A percentile compares a stretch with the other conserved stretches of the same genome.
Conservation (phyloP, 2,888 invertebrate genomes). For the Tenthredo mesomela region DNA sequence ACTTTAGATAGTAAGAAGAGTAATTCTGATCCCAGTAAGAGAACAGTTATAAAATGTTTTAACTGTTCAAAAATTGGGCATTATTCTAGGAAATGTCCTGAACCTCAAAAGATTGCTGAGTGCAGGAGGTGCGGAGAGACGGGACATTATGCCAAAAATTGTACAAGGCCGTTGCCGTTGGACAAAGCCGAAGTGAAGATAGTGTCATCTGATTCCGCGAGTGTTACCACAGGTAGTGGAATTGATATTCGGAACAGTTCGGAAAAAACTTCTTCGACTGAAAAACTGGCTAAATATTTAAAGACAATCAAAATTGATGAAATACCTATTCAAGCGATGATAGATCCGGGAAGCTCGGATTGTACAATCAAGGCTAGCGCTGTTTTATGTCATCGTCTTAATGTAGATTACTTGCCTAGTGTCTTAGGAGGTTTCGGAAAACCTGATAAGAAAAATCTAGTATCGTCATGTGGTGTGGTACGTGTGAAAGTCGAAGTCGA, state of each 20-base stretch:
- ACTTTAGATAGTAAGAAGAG: background rate
- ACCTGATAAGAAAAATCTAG: background rate
- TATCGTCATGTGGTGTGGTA: constrained; percentile 4
- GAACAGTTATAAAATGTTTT: background rate
- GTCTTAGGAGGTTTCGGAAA: constrained; percentile 18
- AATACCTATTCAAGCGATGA: constrained; percentile 48
- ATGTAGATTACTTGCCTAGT: background rate
- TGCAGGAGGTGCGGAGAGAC: constrained; percentile 16
- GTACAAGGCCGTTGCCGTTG: background rate
- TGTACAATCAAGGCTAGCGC: constrained; percentile 58
- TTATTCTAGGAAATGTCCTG: constrained; percentile 13
- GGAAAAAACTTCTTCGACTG: background rate
- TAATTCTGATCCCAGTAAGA: background rate
- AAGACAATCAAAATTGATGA: constrained; percentile 52
- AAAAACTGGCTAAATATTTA: constrained; percentile 55
- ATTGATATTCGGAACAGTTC: background rate
- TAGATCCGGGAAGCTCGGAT: constrained; percentile 57
- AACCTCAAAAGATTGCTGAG: background rate
- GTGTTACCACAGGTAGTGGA: background rate
- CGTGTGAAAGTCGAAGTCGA: constrained; percentile 12
- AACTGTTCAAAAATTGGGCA: constrained; percentile 3
- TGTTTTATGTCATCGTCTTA: constrained; percentile 12
- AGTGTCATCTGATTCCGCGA: background rate
- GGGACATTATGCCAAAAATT: constrained; percentile 32
- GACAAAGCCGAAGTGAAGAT: background rate